Conservation (phyloP, 1,140 invertebrate genomes). For the Schmidtea mediterranea region DNA sequence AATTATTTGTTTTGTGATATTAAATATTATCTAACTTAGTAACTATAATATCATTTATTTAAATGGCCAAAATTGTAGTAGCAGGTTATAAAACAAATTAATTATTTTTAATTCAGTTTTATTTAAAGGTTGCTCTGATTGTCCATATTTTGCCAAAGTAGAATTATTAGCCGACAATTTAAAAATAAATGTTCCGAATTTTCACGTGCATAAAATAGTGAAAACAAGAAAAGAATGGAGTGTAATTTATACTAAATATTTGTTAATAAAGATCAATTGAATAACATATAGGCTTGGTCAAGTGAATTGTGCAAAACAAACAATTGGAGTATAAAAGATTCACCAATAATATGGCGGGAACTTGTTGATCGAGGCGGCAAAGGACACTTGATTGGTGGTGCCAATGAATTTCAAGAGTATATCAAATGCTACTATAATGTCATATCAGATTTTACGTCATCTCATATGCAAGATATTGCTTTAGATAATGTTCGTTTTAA, state of each 20-base stretch:
- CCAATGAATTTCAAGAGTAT: conserved; percentile 28
- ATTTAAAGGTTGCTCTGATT: conserved; percentile 20
- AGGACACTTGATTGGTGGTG: conserved; percentile 25
- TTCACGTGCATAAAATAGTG: conserved; percentile 23
- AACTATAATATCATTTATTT: background rate
- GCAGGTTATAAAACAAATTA: background rate
- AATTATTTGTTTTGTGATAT: too few relatives aligned
- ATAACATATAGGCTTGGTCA: conserved; percentile 16
- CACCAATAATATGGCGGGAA: conserved; percentile 27
- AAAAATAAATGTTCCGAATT: conserved; percentile 18
- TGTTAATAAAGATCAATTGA: background rate
- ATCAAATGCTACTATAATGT: conserved; percentile 19
- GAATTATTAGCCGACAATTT: conserved; percentile 23
- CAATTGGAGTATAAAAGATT: conserved; percentile 19
- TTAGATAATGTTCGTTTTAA: background rate
- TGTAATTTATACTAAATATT: conserved; percentile 11
- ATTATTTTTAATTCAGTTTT: background rate
- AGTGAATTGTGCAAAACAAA: conserved; percentile 14
- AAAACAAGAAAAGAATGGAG: conserved; percentile 18
- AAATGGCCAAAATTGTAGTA: conserved; percentile 1
- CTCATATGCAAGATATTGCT: background rate
- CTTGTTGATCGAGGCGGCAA: conserved; percentile 25
- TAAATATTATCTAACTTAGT: background rate
- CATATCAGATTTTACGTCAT: background rate
- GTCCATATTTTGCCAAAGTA: conserved; percentile 23